Percentiles rank a stretch among this genome's conserved stretches.
Evolutionary conservation across 2,888 invertebrate genomes (phyloP).

Genomic region (Ryuthela nishihirai): DNA sequence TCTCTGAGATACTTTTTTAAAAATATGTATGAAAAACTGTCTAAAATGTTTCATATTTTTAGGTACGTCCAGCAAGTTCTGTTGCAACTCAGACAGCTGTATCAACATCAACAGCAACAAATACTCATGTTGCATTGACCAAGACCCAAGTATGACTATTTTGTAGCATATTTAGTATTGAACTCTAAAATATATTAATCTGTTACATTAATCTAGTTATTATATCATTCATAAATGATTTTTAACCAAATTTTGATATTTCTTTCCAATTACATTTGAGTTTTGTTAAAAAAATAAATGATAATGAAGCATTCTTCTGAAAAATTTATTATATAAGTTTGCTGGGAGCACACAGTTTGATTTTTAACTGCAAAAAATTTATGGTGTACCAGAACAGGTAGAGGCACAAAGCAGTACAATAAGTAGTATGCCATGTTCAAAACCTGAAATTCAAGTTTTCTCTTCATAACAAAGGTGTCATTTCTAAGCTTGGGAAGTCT

Average conservation of each 20-base stretch:
- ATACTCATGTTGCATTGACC: conserved; percentile 7
- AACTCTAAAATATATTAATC: background rate
- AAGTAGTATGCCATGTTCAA: too few species aligned
- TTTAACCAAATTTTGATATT: background rate
- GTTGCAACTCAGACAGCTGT: conserved; percentile 74
- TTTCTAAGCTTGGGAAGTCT: too few species aligned
- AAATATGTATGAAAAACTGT: background rate
- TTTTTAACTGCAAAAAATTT: too few species aligned
- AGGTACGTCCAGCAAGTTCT: conserved; percentile 71
- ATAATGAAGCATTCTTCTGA: too few species aligned
- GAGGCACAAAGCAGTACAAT: too few species aligned
- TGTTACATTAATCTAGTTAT: background rate
- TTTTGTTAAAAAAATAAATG: too few species aligned
- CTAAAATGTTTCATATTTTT: conserved; percentile 2
- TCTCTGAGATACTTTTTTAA: background rate
- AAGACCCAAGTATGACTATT: conserved; percentile 16
- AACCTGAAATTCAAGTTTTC: too few species aligned
- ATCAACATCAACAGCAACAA: conserved; percentile 23
- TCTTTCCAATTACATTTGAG: too few species aligned
- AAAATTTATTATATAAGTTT: too few species aligned
- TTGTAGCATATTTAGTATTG: background rate
- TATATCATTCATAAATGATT: background rate
- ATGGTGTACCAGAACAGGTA: too few species aligned
- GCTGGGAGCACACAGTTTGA: too few species aligned
- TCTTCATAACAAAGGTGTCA: too few species aligned